Evolutionary conservation across 2,113 vertebrate genomes (phyloP).

Genomic region (Haemorhous mexicanus): DNA sequence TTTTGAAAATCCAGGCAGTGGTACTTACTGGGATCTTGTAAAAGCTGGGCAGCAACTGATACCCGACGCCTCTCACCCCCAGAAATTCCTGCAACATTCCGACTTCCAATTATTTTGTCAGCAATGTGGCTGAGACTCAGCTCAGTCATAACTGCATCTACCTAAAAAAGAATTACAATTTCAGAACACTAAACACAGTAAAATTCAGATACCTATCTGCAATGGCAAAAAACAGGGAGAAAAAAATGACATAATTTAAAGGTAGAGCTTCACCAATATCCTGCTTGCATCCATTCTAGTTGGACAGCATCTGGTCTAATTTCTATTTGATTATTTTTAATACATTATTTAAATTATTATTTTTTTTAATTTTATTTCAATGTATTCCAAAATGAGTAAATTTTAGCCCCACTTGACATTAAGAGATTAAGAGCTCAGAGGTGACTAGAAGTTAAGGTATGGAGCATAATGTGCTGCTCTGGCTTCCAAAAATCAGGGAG

Average conservation of each 20-base stretch:
- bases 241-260: neutral
- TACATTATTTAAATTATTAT: neutral
- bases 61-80: constrained; percentile 89
- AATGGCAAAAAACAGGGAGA: neutral
- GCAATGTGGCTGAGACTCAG: constrained; percentile 88
- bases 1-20: neutral
- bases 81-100: constrained; percentile 83
- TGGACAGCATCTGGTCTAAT: neutral
- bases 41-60: constrained; percentile 90
- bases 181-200: neutral
- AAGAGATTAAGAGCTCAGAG: neutral
- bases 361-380: neutral
- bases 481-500: neutral
- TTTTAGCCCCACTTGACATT: neutral
- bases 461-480: neutral
- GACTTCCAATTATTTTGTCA: constrained; percentile 84
- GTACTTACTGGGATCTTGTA: constrained; percentile 93
- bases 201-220: neutral
- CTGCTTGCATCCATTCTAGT: neutral
- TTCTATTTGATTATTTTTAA: neutral
- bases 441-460: neutral
- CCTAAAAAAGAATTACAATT: constrained; percentile 69
- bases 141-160: constrained; percentile 85
- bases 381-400: neutral
- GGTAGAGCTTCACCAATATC: neutral